Percentiles rank a stretch among this genome's conserved stretches.
Evolutionary conservation across 2,888 invertebrate genomes (phyloP).

Genomic region (Eurois occulta): DNA sequence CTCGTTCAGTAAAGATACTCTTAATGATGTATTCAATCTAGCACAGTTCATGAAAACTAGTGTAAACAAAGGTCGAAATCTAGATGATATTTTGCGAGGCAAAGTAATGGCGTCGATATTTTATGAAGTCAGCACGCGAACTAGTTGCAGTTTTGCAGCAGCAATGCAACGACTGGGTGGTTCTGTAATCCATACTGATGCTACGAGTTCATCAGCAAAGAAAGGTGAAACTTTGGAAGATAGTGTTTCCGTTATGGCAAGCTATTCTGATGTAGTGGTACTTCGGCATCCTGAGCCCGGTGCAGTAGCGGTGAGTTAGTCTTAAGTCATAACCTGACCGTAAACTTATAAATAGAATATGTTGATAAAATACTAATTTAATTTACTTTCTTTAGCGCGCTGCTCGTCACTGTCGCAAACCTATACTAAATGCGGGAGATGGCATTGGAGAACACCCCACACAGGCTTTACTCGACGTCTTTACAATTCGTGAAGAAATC

Average conservation of each 20-base stretch:
- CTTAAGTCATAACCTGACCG: neutral
- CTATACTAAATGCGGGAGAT: conserved; percentile 99
- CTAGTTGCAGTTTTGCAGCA: conserved; percentile 98
- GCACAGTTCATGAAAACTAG: conserved; percentile 96
- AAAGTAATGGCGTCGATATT: conserved; percentile 99
- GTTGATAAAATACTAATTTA: neutral
- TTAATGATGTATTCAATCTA: conserved; percentile 98
- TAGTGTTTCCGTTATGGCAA: conserved; percentile 96
- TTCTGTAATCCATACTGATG: conserved; percentile 96
- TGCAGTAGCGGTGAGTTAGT: conserved; percentile 94
- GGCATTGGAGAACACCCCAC: conserved; percentile 99
- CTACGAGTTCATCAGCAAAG: conserved; percentile 97
- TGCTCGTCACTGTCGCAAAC: conserved; percentile 95
- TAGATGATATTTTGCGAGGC: conserved; percentile 97
- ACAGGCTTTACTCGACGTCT: conserved; percentile 98
- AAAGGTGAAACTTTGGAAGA: conserved; percentile 99
- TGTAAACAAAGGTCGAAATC: conserved; percentile 95
- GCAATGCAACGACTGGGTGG: conserved; percentile 99
- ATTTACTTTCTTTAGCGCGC: conserved; percentile 91
- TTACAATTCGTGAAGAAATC: conserved; percentile 99
- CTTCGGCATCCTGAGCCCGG: conserved; percentile 98
- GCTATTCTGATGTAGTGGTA: conserved; percentile 98
- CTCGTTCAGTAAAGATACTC: conserved; percentile 96
- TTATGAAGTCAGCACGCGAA: conserved; percentile 99
- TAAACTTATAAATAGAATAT: neutral